Percentiles rank a stretch among this genome's conserved stretches.
These are phyloP conservation scores for Dasypus novemcinctus DNA, from an alignment of 2,113 vertebrate genomes.

Conservation along the genomic window DNA sequence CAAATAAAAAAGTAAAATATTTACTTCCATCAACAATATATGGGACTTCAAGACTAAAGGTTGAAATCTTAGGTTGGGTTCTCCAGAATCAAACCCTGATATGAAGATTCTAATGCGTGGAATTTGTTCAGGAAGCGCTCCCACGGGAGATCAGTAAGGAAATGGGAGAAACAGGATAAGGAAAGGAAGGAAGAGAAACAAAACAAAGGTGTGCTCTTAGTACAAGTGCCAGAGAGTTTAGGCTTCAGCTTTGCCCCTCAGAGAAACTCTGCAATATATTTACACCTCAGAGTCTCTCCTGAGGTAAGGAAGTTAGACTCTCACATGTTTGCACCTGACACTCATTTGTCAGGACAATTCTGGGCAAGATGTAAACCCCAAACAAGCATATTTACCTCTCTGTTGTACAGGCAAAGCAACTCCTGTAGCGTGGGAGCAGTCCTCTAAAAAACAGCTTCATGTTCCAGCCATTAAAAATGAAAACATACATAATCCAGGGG, in stretches of 20 bases:
- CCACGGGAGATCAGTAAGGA: background rate
- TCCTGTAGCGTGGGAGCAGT: background rate
- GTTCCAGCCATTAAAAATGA: background rate
- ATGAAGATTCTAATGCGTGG: background rate
- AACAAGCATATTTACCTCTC: fast-evolving
- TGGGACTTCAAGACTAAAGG: background rate
- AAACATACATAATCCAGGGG: background rate
- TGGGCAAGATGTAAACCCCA: no score
- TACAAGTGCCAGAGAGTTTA: background rate
- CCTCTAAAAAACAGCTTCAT: background rate
- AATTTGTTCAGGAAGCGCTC: background rate
- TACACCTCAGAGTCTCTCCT: background rate
- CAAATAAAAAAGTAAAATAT: background rate
- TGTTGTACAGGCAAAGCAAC: background rate
- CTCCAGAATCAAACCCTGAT: background rate
- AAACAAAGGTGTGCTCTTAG: background rate
- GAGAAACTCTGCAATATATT: background rate
- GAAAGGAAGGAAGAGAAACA: background rate
- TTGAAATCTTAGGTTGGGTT: background rate
- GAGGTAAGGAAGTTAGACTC: background rate
- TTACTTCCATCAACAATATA: background rate
- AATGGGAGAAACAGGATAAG: background rate
- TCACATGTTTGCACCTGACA: background rate
- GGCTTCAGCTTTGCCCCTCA: background rate
- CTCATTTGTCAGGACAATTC: background rate